Conservation (phyloP, 2,113 vertebrate species). For the Gavia stellata region DNA sequence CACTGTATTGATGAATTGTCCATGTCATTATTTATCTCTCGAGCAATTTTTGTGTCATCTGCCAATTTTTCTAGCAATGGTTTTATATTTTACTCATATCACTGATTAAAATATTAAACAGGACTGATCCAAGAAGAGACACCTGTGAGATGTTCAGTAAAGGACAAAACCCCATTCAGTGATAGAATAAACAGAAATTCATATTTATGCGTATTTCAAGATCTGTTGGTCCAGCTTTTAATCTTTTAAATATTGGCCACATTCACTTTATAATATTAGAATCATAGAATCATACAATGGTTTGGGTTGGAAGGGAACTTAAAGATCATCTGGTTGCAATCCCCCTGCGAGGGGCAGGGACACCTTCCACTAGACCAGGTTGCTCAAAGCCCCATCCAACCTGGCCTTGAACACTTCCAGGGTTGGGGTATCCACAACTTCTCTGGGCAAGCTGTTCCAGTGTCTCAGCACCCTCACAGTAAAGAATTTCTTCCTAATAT, state of each 20-base stretch:
- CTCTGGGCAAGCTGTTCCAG: background rate
- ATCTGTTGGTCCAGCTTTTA: background rate
- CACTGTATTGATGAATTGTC: background rate
- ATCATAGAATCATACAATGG: background rate
- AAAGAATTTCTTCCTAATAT: background rate
- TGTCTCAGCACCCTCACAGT: background rate
- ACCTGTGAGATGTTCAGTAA: background rate
- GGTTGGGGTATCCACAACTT: background rate
- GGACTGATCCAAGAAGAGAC: background rate
- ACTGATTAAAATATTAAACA: background rate
- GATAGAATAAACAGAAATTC: background rate
- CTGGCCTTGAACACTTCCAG: background rate
- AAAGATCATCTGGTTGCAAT: background rate
- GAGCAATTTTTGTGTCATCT: background rate
- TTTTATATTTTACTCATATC: background rate
- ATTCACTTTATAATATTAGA: background rate
- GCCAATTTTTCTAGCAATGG: background rate
- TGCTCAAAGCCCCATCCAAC: background rate
- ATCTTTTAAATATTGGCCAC: background rate
- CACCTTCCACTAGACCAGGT: background rate
- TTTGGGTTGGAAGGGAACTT: background rate
- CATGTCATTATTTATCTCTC: background rate
- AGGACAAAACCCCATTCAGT: background rate
- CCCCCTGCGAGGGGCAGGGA: background rate
- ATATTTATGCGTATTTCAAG: background rate